Base-by-base conservation (phyloP, 2,797 vertebrate species). In the Avahi laniger region DNA sequence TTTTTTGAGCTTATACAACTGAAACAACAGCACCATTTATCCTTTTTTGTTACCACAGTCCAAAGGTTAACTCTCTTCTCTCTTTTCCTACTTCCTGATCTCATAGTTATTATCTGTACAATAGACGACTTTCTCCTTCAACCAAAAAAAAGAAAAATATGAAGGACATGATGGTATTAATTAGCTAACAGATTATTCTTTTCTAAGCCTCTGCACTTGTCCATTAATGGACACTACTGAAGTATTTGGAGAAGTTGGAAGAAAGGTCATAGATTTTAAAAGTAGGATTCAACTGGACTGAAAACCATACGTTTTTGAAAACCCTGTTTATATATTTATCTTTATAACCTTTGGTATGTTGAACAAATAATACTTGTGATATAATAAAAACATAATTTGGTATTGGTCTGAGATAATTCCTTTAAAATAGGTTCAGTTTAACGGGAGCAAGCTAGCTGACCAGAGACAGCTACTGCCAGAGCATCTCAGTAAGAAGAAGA, bases 111-210 rank as follows among this genome's bases (percentile, higher is more conserved):
- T 26, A 69, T 67, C 9, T 2, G 1, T 52, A 61, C 3, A 83
- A 28, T 5, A 75, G 30, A 38, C 20, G 18, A 12, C 57, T 61
- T 20, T 85, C 1, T 94, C 13, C 46, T 81, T 87, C 33, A 84
- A 80, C 54, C 5, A 43, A 43, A 43, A 7, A 24, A 1, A 61
- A 38, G n/a, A 50, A 89, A 30, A 3, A 33, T 63, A 9, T 22
- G 1, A 65, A 73, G 17, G 76, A 97, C 95, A 89, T 35, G 5
- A 41, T 26, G n/a, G 24, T 52, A 52, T 92, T 4, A 84, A 63
- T 94, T 90, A 88, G 9, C 8, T 43, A 14, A 65, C n/a, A 84
- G 22, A 8, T 33, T 61, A 50, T 30, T 0, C 2, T 72, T 10
- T 52, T 89, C 46, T 43, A 30, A 46, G 5, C 12, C 20, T 61